These are phyloP conservation scores for Anseranas semipalmata DNA, from an alignment of 2,113 vertebrate species.

Conservation along the genomic window DNA sequence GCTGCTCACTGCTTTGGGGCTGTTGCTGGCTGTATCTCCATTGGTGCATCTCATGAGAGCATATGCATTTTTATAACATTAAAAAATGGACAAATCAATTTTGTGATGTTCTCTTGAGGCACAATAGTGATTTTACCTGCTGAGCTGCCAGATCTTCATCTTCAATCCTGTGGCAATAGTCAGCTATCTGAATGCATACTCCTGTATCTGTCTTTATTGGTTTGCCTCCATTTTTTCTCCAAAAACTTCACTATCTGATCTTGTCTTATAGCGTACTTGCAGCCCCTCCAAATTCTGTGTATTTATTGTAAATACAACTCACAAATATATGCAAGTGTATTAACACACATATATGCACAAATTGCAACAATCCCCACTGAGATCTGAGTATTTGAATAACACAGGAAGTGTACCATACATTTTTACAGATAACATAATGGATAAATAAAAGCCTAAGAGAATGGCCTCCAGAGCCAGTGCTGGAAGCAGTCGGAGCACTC, in stretches of 20 bases:
- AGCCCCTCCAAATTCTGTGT: background rate
- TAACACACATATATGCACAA: background rate
- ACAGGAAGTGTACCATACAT: accelerated
- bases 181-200: background rate
- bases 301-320: background rate
- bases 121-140: background rate
- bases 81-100: background rate
- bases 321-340: background rate
- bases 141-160: background rate
- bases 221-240: background rate
- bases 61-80: background rate
- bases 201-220: background rate
- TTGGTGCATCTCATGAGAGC: background rate
- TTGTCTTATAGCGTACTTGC: accelerated
- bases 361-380: background rate
- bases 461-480: background rate
- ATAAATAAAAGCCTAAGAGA: background rate
- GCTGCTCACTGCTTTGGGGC: background rate
- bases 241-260: background rate
- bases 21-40: background rate
- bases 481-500: background rate
- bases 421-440: background rate
- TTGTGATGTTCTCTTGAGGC: background rate
- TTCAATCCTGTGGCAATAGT: background rate
- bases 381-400: background rate